Evolutionary conservation across 2,888 invertebrate genomes (phyloP), one percentile per base, ranked within the genome.

Genomic region (Nomada flava): DNA sequence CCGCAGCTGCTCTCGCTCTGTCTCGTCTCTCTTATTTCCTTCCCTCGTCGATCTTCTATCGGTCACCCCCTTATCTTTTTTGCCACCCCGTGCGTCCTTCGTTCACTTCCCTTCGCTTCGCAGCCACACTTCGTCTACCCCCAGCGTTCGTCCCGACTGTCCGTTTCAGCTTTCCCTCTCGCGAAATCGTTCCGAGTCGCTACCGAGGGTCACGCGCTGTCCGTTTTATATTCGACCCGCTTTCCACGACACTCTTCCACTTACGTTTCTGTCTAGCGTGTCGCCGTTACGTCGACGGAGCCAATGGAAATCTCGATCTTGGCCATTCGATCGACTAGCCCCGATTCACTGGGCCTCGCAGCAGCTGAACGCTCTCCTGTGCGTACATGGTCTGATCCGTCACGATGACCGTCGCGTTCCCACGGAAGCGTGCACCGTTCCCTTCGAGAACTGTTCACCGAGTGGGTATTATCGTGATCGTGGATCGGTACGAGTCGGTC

Each of bases 401-500:
- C 36, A 53, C 60, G 69, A 74, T 60, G 23, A 20, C 3, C 59
- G 23, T n/a, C 23, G 23, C 23, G 23, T n/a, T 62, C 59, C 42
- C 20, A 18, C 29, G 1, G 13, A 57, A 26, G 42, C 2, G 55
- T 57, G 20, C 59, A 29, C 60, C 42, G 44, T 57, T 20, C 62
- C 68, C 69, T 64, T 42, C 65, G 26, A n/a, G 23, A 42, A 69
- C 26, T 44, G 36, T 63, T 52, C 60, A 79, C 11, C 47, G 75
- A 23, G 26, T 68, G 75, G n/a, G 20, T 68, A 26, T 47, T 26
- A 47, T 72, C 65, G 57, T 23, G 44, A 55, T 59, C 59, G 62
- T 36, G 42, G 23, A 76, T 79, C 64, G 65, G 72, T 69, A 68
- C 69, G 62, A 74, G 23, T 86, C 69, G 68, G 50, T 74, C 52